phyloP scores from a whole-genome alignment of 2,113 vertebrate genomes.

The Oxyruncus cristatus region DNA sequence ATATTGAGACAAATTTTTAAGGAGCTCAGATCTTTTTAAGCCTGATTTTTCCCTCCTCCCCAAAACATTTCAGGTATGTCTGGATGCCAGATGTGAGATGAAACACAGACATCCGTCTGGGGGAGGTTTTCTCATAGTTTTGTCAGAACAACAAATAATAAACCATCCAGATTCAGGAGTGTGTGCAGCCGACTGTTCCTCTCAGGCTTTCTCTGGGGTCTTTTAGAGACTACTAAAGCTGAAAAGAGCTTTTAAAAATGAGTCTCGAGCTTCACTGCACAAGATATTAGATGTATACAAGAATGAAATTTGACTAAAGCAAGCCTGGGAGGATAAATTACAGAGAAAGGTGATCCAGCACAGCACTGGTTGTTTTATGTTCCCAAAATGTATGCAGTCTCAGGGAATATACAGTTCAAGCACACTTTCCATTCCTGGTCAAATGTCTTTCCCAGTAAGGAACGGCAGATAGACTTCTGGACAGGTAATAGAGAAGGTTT shows the following conservation, averaged over 20 bases:
- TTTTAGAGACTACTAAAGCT: background rate
- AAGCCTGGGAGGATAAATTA: background rate
- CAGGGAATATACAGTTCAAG: background rate
- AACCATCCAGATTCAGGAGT: background rate
- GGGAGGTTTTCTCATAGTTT: background rate
- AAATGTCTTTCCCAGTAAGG: background rate
- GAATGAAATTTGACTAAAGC: background rate
- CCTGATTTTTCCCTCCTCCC: background rate
- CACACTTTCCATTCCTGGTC: background rate
- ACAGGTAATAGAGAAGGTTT: background rate
- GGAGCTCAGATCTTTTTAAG: background rate
- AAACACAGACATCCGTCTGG: accelerated
- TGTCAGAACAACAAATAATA: background rate
- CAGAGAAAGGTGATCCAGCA: background rate
- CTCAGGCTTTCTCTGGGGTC: background rate
- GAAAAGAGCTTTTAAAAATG: background rate
- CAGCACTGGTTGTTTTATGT: background rate
- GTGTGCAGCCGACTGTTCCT: background rate
- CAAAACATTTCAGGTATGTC: background rate
- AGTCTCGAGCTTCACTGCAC: background rate
- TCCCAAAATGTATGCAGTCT: background rate
- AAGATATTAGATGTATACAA: background rate
- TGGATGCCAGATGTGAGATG: background rate
- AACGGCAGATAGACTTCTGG: background rate
- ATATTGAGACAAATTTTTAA: background rate